phyloP scores from a whole-genome alignment of 1,140 invertebrate genomes.

The Drosophila arawakana region DNA sequence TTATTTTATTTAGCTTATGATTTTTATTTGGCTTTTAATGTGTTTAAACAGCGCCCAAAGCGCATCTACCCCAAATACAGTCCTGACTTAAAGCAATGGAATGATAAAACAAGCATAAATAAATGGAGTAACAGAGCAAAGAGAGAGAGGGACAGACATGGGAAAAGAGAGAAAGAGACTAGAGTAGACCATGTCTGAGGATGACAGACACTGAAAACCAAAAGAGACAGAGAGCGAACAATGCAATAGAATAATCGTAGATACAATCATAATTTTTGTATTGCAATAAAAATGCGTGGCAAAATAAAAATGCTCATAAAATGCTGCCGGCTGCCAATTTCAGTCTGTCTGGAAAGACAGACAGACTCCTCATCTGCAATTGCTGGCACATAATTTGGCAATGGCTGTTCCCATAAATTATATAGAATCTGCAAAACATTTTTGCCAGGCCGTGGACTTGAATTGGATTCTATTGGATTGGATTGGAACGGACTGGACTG shows the following conservation, averaged over 20 bases:
- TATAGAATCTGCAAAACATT: constrained; percentile 54
- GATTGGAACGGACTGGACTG: neutral
- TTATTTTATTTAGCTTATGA: neutral
- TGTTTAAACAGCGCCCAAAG: constrained; percentile 8
- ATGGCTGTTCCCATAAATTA: constrained; percentile 65
- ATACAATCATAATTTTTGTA: constrained; percentile 70
- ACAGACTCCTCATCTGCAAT: constrained; percentile 50
- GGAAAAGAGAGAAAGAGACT: too few species aligned
- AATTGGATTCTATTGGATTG: constrained; percentile 1
- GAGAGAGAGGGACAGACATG: neutral
- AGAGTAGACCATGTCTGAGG: too few species aligned
- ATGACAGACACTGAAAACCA: neutral
- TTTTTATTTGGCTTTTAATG: neutral
- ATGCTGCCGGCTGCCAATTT: constrained; percentile 56
- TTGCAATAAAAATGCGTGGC: constrained; percentile 76
- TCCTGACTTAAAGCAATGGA: constrained; percentile 2
- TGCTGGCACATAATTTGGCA: constrained; percentile 73
- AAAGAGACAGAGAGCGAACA: constrained; percentile 5
- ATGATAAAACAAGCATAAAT: constrained; percentile 31
- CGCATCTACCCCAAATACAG: neutral
- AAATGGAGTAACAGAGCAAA: constrained; percentile 15
- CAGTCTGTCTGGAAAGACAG: constrained; percentile 15
- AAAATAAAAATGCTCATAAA: constrained; percentile 74
- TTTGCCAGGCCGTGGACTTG: constrained; percentile 23
- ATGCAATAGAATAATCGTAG: constrained; percentile 31